Evolutionary conservation across 2,888 invertebrate genomes (phyloP), one percentile per base, ranked within the genome.

Genomic region (Hemicrepidius hirtus): DNA sequence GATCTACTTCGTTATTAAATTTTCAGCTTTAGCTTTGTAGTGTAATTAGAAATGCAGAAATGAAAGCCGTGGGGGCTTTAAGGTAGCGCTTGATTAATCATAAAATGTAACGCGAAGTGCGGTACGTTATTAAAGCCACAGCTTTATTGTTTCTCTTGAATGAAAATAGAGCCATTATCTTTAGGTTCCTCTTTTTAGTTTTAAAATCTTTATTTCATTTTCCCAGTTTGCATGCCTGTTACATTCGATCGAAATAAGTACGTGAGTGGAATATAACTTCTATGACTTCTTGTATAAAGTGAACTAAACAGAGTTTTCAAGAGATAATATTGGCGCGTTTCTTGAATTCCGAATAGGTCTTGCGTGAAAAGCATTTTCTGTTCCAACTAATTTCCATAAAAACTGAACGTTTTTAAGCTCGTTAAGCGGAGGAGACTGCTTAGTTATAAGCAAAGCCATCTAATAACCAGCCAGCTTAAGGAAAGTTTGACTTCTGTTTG

Each of bases 251-350:
- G 60, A 72, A 72, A 68, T 68, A 72, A 68, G 68, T 72, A 72
- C 72, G 72, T 72, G 72, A 63, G 67, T 64, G 44, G 72, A 72
- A 72, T 72, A 70, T 13, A 65, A 60, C 60, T 71, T 46, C 62
- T 37, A 16, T 71, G 60, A 72, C 67, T 71, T 65, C 62, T 53
- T 68, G 55, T 63, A 68, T 69, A 72, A 72, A 72, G 68, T 72
- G 72, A 63, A 67, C 72, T 72, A 72, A 72, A 63, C 53, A 68
- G 71, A 62, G 72, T 72, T 72, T 71, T 66, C 50, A 63, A 50
- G 60, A 72, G 72, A 72, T 72, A 72, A 72, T 68, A 55, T 72
- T 68, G 37, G 60, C 60, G 55, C 68, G 68, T 63, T 72, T 53
- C 55, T 24, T 18, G 67, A 72, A 72, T 72, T 62, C 57, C 46